Evolutionary conservation across 2,113 vertebrate species (phyloP), one percentile per base, ranked within the genome.

Genomic region (Australoheros scitulus): DNA sequence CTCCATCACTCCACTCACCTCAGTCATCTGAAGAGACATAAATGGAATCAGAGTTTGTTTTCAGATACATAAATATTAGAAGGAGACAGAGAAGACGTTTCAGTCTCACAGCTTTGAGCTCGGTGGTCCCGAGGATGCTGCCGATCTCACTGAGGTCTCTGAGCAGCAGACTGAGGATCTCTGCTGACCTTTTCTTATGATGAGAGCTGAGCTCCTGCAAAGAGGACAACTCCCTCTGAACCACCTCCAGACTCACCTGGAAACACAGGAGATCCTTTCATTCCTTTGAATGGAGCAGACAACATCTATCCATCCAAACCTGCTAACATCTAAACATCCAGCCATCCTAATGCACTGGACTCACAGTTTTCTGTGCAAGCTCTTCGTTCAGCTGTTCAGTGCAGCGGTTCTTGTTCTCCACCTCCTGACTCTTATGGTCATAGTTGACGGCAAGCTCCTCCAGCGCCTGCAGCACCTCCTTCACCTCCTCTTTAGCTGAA

Each of bases 371-470:
- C 92, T 96, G 95, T 1, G 94, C 93, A 8, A 99, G 96, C 87
- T 98, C 97, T 3, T 98, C 97, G 0, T 95, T 94, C 88, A 99
- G 95, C 88, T 97, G 96, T 55, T 96, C 94, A 6, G 98, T 98
- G 88, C 94, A 90, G 76, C 88, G 93, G 57, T 93, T 95, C 92
- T 96, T 97, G 87, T 96, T 96, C 87, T 98, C 97, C 74, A 97
- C 97, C 83, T 98, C 97, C 82, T 97, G 97, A 65, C 97, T 97
- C 89, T 99, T 99, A 95, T 97, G 97, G 93, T 99, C 97, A 0
- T 98, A 99, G 87, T 98, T 98, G 84, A 99, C 97, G 6, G 98
- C 98, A 7, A 99, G 95, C 90, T 99, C 98, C 81, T 99, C 98
- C 89, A 99, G 92, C 1, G 98, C 98, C 88, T 98, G 97, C 6